Evolutionary conservation across 2,113 vertebrate genomes (phyloP).

Genomic region (Mixornis gularis): DNA sequence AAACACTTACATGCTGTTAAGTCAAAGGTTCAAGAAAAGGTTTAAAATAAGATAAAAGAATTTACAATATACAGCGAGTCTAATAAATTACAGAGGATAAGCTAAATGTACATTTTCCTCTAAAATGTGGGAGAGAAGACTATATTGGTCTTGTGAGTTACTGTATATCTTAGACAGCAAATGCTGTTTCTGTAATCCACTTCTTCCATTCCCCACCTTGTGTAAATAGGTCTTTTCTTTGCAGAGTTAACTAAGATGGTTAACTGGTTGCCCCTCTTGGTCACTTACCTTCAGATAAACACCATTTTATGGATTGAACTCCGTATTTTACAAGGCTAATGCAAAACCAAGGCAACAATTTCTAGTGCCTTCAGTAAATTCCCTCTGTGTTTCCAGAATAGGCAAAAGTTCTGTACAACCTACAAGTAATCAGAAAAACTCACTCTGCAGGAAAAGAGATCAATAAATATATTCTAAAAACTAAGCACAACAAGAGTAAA

Average conservation of each 20-base stretch:
- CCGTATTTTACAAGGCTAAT: background rate
- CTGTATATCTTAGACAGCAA: background rate
- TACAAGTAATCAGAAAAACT: background rate
- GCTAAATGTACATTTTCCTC: background rate
- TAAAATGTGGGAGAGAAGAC: background rate
- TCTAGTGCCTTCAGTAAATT: background rate
- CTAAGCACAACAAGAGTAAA: background rate
- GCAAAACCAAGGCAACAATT: background rate
- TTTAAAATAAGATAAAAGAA: background rate
- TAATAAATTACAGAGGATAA: background rate
- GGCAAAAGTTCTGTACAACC: background rate
- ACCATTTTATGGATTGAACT: background rate
- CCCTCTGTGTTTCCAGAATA: background rate
- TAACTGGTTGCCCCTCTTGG: background rate
- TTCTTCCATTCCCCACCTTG: background rate
- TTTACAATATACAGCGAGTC: background rate
- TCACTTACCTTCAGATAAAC: background rate
- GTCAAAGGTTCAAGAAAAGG: background rate
- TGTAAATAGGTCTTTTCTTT: background rate
- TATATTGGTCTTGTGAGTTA: background rate
- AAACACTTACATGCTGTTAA: background rate
- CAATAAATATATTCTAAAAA: background rate
- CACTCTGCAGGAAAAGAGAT: background rate
- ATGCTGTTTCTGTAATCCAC: background rate
- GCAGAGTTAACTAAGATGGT: background rate